Conservation (phyloP, 2,797 vertebrate genomes). For the Numenius phaeopus region DNA sequence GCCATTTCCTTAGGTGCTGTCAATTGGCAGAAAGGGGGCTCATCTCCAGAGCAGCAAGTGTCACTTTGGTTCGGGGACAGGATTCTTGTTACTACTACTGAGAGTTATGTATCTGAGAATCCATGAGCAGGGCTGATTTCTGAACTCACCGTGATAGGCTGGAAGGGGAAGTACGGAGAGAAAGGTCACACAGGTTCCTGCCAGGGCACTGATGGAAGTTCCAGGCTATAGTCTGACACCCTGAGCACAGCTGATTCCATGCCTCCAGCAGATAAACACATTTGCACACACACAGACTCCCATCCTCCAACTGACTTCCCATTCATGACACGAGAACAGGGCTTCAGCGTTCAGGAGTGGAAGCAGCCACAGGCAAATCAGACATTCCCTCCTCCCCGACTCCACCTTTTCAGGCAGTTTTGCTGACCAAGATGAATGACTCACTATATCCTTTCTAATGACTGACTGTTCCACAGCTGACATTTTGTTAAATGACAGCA, state of each 20-base stretch:
- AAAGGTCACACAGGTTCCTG: not conserved
- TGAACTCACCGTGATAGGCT: not conserved
- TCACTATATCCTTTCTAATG: not conserved
- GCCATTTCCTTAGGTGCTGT: not conserved
- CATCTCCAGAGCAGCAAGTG: not conserved
- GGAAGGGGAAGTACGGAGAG: not conserved
- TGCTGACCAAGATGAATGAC: not conserved
- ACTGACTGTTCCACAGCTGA: not conserved
- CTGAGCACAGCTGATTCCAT: no score
- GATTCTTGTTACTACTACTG: not conserved
- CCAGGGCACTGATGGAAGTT: not conserved
- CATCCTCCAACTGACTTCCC: not conserved
- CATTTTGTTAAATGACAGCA: slow-evolving; percentile 14
- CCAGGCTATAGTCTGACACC: not conserved
- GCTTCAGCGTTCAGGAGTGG: not conserved
- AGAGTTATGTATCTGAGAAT: not conserved
- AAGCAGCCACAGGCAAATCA: not conserved
- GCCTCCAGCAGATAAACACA: fast-evolving
- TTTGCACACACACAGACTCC: not conserved
- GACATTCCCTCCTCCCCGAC: not conserved
- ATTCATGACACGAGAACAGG: not conserved
- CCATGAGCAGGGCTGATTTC: not conserved
- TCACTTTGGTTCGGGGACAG: not conserved
- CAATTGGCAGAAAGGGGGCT: not conserved
- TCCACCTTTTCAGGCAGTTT: not conserved